Percentiles rank a stretch among this genome's conserved stretches.
Conservation (phyloP, 2,113 vertebrate genomes). For the Ardeotis arabs region DNA sequence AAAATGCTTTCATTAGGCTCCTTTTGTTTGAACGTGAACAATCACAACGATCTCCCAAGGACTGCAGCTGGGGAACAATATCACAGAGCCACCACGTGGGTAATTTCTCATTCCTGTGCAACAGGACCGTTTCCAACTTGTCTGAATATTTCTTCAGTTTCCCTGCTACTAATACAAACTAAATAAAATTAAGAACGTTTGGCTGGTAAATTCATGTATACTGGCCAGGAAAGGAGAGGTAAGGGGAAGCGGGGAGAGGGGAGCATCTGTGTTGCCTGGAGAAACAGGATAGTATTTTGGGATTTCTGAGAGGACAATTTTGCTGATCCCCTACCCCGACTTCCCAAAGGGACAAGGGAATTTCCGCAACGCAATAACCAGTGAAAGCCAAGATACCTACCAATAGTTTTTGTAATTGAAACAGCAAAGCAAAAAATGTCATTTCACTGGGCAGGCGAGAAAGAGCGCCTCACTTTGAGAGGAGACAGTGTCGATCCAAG, state of each 20-base stretch:
- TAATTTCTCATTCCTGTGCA: background rate
- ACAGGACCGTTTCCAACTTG: background rate
- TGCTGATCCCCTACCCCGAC: background rate
- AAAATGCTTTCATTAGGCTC: conserved; percentile 15
- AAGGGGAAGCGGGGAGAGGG: background rate
- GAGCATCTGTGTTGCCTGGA: background rate
- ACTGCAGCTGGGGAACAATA: background rate
- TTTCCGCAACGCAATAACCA: fast-evolving
- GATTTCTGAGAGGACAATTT: fast-evolving
- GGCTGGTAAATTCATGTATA: fast-evolving
- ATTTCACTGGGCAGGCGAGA: background rate
- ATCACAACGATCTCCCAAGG: background rate
- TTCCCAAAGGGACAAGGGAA: background rate
- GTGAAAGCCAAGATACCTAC: background rate
- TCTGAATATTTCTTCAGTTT: fast-evolving
- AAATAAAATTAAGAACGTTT: background rate
- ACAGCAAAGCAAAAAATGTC: too few relatives aligned
- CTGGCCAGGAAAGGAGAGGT: background rate
- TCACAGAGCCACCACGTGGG: background rate
- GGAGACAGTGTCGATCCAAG: background rate
- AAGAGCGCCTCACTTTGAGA: background rate
- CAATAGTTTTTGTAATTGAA: background rate
- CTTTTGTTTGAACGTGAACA: background rate
- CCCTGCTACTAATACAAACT: background rate
- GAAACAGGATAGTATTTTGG: background rate